Conservation (phyloP, 1,140 invertebrate species). For the Lutraria rhynchaena region DNA sequence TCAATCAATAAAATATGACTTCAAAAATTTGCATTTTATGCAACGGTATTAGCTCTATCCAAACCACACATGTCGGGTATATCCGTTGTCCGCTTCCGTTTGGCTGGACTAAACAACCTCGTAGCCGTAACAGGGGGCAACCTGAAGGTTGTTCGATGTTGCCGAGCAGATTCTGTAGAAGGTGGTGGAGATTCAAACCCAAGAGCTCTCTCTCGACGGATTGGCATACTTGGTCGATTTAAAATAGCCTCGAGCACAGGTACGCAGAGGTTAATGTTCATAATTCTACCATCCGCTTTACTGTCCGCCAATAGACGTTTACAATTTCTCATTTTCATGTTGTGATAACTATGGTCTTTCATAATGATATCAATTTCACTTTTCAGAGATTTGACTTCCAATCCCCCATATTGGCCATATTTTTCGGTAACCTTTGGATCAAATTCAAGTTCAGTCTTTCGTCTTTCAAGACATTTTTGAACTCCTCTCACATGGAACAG, state of each 20-base stretch:
- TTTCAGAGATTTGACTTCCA: slow-evolving; percentile 53
- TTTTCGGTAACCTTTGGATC: neutral
- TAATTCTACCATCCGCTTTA: slow-evolving; percentile 49
- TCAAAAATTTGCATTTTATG: too few species aligned
- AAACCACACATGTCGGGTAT: neutral
- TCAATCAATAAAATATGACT: too few species aligned
- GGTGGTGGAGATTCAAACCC: slow-evolving; percentile 38
- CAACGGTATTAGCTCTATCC: slow-evolving; percentile 45
- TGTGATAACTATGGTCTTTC: slow-evolving; percentile 50
- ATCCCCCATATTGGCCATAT: slow-evolving; percentile 52
- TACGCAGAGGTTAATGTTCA: slow-evolving; percentile 46
- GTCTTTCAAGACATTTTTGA: slow-evolving; percentile 63
- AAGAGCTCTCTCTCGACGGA: slow-evolving; percentile 25
- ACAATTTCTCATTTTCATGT: slow-evolving; percentile 35
- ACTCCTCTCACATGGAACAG: slow-evolving; percentile 61
- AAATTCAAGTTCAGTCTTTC: slow-evolving; percentile 48
- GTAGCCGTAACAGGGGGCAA: slow-evolving; percentile 50
- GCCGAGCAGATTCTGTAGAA: neutral
- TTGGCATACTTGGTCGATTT: slow-evolving; percentile 41
- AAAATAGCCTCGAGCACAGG: slow-evolving; percentile 51
- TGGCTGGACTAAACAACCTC: slow-evolving; percentile 39
- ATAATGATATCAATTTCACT: slow-evolving; percentile 45
- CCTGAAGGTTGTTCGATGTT: slow-evolving; percentile 7
- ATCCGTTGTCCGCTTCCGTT: neutral
- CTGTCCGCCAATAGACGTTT: slow-evolving; percentile 41